These are phyloP conservation scores for Drosophila silvestris DNA, from an alignment of 2,888 invertebrate genomes.

Conservation along the genomic window DNA sequence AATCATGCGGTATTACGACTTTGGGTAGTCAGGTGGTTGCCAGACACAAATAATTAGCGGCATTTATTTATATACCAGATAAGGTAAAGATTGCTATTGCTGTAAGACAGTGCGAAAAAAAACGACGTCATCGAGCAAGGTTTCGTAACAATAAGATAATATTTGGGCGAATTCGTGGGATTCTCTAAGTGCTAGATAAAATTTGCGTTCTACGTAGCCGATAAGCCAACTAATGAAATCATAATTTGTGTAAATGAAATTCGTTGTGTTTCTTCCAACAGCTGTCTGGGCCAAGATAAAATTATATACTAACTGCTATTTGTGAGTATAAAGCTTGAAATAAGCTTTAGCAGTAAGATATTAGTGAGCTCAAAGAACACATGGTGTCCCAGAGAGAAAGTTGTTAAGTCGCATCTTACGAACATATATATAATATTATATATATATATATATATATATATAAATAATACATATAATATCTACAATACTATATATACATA, in stretches of 20 bases:
- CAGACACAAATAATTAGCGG: slow-evolving; percentile 11
- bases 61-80: slow-evolving; percentile 20
- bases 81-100: slow-evolving; percentile 13
- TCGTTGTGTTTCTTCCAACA: not conserved
- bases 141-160: slow-evolving; percentile 38
- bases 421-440: no score
- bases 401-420: not conserved
- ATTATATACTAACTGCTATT: not conserved
- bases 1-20: slow-evolving; percentile 54
- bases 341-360: not conserved
- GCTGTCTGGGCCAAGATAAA: slow-evolving; percentile 1
- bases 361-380: not conserved
- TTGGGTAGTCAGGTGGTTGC: slow-evolving; percentile 62
- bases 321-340: not conserved
- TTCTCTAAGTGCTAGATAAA: slow-evolving; percentile 2
- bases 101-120: slow-evolving; percentile 13
- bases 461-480: not conserved
- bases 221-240: slow-evolving; percentile 40
- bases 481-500: not conserved
- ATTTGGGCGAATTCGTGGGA: slow-evolving; percentile 20
- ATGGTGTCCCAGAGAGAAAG: slow-evolving; percentile 8
- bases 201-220: not conserved
- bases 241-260: slow-evolving; percentile 3
- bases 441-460: not conserved
- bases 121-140: slow-evolving; percentile 49